Conservation (phyloP, 1,140 invertebrate species). For the Drosophila lini region DNA sequence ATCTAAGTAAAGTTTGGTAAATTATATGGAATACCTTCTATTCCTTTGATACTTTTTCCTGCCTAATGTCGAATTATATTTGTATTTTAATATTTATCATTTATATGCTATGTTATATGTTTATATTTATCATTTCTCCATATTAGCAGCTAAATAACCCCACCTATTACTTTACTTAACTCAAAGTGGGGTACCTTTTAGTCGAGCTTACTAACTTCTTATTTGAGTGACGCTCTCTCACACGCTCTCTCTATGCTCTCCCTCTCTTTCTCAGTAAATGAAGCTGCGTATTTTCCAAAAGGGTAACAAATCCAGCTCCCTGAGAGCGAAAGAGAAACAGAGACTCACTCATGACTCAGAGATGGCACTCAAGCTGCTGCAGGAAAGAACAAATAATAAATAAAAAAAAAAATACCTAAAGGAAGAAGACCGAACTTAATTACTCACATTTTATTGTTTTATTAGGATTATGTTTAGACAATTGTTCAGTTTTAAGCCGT, state of each 20-base stretch:
- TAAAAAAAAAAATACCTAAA: neutral
- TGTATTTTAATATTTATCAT: no score
- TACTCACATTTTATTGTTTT: slow-evolving; percentile 7
- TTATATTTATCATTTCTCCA: no score
- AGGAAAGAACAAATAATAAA: slow-evolving; percentile 10
- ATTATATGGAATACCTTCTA: neutral
- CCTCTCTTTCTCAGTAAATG: neutral
- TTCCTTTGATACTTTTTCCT: no score
- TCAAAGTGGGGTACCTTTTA: neutral
- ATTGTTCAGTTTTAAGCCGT: neutral
- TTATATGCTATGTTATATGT: no score
- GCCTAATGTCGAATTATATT: no score
- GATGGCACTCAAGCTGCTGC: slow-evolving; percentile 24
- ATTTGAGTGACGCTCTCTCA: slow-evolving; percentile 16
- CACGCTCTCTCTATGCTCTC: neutral
- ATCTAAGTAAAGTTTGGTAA: neutral
- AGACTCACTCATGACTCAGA: slow-evolving; percentile 19
- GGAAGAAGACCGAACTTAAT: slow-evolving; percentile 3
- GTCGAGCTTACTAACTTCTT: neutral
- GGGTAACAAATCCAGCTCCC: slow-evolving; percentile 18
- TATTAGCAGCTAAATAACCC: neutral
- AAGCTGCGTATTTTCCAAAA: slow-evolving; percentile 25
- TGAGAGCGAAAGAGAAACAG: slow-evolving; percentile 4
- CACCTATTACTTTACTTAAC: neutral
- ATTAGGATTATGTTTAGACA: slow-evolving; percentile 7